phyloP scores from a whole-genome alignment of 92 coral and sea anemone species.

The Heteractis magnifica region DNA sequence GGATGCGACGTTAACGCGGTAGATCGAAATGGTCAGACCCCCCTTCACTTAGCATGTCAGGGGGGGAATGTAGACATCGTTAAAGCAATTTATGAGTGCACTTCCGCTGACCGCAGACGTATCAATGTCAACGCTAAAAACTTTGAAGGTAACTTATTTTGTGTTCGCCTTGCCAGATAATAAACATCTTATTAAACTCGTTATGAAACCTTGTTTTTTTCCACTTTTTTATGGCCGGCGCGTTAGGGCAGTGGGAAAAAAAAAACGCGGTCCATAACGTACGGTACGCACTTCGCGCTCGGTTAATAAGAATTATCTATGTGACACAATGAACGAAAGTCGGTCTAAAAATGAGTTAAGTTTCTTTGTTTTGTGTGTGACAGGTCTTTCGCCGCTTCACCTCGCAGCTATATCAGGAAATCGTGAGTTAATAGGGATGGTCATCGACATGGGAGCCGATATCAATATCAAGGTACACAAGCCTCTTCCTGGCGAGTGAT shows the following conservation, averaged over 20 bases:
- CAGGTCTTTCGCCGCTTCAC: constrained; percentile 84
- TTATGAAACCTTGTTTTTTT: neutral
- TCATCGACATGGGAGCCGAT: constrained; percentile 80
- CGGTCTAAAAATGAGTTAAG: neutral
- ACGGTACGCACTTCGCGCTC: no score
- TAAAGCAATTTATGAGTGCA: constrained; percentile 54
- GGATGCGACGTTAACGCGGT: constrained; percentile 82
- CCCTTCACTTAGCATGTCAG: constrained; percentile 92
- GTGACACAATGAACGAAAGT: no score
- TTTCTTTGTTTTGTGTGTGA: neutral
- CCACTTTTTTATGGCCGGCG: no score
- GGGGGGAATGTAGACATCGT: constrained; percentile 69
- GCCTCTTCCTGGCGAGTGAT: neutral
- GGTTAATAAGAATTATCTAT: no score
- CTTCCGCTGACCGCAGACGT: constrained; percentile 22
- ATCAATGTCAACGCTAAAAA: constrained; percentile 56
- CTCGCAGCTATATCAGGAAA: constrained; percentile 76
- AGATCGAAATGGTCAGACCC: constrained; percentile 94
- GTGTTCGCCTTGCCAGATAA: no score
- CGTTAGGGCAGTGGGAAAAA: neutral
- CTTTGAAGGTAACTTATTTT: constrained; percentile 63
- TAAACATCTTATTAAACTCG: no score
- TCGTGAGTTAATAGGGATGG: constrained; percentile 57
- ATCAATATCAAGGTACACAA: constrained; percentile 66
- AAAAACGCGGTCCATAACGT: no score